Evolutionary conservation across 2,113 vertebrate genomes (phyloP), one percentile per base, ranked within the genome.

Genomic region (Callorhinus ursinus): DNA sequence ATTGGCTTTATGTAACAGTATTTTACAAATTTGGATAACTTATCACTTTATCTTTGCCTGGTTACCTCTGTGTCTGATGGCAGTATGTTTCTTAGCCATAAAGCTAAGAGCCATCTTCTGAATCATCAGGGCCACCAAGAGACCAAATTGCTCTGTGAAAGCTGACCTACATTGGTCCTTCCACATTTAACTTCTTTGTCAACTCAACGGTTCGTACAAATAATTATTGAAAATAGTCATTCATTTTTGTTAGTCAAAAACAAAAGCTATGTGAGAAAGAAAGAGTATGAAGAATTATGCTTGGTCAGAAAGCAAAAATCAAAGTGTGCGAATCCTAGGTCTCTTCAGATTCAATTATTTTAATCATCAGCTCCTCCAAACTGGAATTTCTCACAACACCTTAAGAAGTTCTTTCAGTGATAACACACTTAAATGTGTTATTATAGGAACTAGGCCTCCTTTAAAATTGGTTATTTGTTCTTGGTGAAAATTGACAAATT

Each of bases 401-500:
- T 63, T 67, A 55, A 82, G 72, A 96, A 87, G 79, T 77, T 55
- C 61, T 53, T 96, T 81, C 63, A 31, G 28, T 61, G 93, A 95
- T 96, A 93, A 83, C n/a, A 87, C 67, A 22, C 28, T 36, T 65
- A 85, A 63, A 69, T 61, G 36, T 69, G n/a, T 59, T 98, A 87
- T 95, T 95, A 36, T 95, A 71, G 85, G 82, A 94, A 89, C 72
- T 19, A 16, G 85, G 28, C 51, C 57, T 79, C 16, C 2, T 96
- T 94, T 93, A 98, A 96, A 87, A 96, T 82, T 61, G 13, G 28
- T 36, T 53, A 5, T 21, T 96, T 90, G 97, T 97, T 98, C 77
- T 92, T 31, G 31, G 90, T 94, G 74, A 97, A 96, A 57, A 26
- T 0, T 93, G 55, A 53, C 16, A 91, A 88, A 90, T 93, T 94